phyloP scores from a whole-genome alignment of 2,113 vertebrate genomes.

The Macrotis lagotis region DNA sequence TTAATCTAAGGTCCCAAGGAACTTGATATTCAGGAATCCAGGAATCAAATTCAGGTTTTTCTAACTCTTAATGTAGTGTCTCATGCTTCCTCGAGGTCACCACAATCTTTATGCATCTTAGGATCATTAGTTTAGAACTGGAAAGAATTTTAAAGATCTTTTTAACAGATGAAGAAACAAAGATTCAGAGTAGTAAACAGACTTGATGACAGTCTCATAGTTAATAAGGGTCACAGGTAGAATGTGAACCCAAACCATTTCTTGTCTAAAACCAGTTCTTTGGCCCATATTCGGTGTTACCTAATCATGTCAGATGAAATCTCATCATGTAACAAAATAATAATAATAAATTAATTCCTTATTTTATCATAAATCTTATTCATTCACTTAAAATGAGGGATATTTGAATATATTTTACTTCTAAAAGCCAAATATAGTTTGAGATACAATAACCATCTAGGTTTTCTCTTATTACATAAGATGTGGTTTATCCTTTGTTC shows the following conservation, averaged over 20 bases:
- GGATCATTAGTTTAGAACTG: neutral
- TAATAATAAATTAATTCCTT: neutral
- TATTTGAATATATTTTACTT: neutral
- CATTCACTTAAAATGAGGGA: neutral
- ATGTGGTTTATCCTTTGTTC: no score
- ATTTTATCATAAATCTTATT: neutral
- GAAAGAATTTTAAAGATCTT: neutral
- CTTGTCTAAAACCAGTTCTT: neutral
- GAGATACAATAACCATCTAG: neutral
- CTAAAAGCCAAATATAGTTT: neutral
- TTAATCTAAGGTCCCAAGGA: neutral
- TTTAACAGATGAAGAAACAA: neutral
- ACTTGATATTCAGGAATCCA: no score
- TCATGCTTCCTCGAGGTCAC: neutral
- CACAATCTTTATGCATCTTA: neutral
- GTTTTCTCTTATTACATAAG: neutral
- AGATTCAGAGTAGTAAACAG: neutral
- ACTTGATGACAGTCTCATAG: neutral
- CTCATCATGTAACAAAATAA: neutral
- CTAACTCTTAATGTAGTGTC: neutral
- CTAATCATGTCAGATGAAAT: neutral
- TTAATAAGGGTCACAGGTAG: neutral
- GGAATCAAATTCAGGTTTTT: neutral
- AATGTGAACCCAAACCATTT: no score
- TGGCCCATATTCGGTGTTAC: no score